phyloP scores from a whole-genome alignment of 2,113 vertebrate species.

The Rhadina sibilatrix region DNA sequence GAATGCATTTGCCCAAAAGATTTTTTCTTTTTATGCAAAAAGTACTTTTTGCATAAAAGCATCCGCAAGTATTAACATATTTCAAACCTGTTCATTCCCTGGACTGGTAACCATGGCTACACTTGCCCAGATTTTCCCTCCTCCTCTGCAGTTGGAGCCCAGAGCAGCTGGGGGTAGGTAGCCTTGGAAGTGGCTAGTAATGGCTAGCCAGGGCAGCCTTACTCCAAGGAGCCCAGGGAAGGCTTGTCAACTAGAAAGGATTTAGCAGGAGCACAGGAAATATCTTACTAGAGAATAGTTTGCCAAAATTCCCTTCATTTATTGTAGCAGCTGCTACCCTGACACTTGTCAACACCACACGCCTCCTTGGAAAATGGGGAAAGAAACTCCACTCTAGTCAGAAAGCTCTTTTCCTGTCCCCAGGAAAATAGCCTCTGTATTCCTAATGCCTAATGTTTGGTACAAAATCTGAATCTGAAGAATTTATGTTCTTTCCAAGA shows the following conservation, averaged over 20 bases:
- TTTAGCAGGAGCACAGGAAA: neutral
- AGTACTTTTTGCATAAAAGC: neutral
- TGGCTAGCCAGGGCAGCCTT: neutral
- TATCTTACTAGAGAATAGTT: neutral
- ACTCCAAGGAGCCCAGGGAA: neutral
- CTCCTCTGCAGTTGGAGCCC: neutral
- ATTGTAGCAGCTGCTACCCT: neutral
- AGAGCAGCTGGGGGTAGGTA: neutral
- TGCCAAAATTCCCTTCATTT: neutral
- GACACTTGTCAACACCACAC: neutral
- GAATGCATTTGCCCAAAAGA: neutral
- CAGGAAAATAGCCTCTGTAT: neutral
- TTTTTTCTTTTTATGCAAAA: neutral
- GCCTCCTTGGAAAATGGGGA: neutral
- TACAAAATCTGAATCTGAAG: neutral
- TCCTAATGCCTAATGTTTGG: neutral
- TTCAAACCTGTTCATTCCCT: neutral
- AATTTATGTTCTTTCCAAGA: neutral
- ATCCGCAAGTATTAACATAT: neutral
- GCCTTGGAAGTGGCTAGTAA: neutral
- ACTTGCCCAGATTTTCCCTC: neutral
- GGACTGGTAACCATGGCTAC: slow-evolving; percentile 26
- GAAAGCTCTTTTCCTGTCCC: neutral
- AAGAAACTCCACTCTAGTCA: neutral
- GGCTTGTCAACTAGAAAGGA: neutral